Conservation (phyloP, 2,797 vertebrate genomes). For the Notolepis coatsorum region DNA sequence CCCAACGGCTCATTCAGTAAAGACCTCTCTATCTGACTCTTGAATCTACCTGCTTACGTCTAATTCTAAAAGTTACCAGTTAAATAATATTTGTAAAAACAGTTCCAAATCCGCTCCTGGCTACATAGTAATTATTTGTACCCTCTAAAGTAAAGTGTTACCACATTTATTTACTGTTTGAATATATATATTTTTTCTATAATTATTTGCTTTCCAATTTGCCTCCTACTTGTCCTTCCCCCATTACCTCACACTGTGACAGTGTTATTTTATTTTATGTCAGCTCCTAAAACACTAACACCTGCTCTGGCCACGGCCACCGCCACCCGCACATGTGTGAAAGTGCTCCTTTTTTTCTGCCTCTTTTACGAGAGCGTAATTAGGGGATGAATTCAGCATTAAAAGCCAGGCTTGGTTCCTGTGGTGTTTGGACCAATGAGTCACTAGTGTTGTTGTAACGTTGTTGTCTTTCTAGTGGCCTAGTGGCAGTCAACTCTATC, state of each 20-base stretch:
- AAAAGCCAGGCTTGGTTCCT: slow-evolving; percentile 7
- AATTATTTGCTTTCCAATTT: slow-evolving; percentile 13
- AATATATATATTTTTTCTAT: slow-evolving; percentile 10
- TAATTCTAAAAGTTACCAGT: no score
- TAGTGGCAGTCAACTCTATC: slow-evolving; percentile 52
- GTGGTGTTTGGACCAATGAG: slow-evolving; percentile 31
- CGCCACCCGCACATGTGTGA: slow-evolving; percentile 26
- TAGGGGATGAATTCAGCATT: slow-evolving; percentile 20
- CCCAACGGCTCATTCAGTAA: no score
- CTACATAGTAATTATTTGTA: no score
- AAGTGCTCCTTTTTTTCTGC: slow-evolving; percentile 9
- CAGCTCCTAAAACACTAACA: slow-evolving; percentile 48
- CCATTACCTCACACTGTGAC: slow-evolving; percentile 63
- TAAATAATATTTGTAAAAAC: no score
- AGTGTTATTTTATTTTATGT: slow-evolving; percentile 39
- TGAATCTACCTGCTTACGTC: no score
- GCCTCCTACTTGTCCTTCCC: no score
- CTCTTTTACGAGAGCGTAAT: slow-evolving; percentile 21
- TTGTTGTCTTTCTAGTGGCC: slow-evolving; percentile 47
- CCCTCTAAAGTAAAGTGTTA: no score
- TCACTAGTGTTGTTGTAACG: slow-evolving; percentile 24
- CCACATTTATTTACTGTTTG: slow-evolving; percentile 17
- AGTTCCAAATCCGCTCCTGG: no score
- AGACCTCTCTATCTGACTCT: no score
- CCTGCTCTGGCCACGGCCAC: slow-evolving; percentile 42